Percentiles rank a stretch among this genome's conserved stretches.
Conservation (phyloP, 2,888 invertebrate genomes). For the Quadroppia sp. region DNA sequence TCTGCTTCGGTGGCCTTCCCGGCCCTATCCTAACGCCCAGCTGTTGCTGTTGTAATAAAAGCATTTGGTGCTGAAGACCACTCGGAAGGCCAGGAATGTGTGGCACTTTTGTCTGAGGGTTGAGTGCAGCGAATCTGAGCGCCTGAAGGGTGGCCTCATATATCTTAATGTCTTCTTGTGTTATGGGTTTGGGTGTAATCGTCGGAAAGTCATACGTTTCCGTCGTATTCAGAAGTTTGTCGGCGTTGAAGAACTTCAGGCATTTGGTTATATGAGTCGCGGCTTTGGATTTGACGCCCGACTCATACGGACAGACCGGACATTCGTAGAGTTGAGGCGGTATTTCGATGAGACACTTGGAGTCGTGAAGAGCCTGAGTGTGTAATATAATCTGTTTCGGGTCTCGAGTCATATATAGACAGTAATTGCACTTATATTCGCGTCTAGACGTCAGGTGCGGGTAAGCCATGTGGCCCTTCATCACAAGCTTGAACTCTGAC, state of each 20-base stretch:
- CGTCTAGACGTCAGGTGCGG: conserved; percentile 70
- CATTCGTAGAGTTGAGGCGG: conserved; percentile 85
- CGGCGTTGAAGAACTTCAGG: conserved; percentile 81
- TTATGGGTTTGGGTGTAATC: conserved; percentile 71
- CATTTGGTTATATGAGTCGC: conserved; percentile 82
- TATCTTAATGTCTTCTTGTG: conserved; percentile 48
- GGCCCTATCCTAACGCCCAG: conserved; percentile 34
- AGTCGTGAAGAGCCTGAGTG: conserved; percentile 83
- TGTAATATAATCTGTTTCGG: conserved; percentile 78
- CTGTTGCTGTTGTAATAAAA: conserved; percentile 43
- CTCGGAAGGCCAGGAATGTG: conserved; percentile 42
- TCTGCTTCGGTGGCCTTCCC: conserved; percentile 37
- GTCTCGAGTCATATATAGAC: conserved; percentile 72
- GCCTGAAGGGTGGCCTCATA: conserved; percentile 55
- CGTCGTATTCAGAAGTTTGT: conserved; percentile 65
- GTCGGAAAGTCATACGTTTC: conserved; percentile 72
- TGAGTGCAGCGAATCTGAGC: conserved; percentile 46
- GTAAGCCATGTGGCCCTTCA: conserved; percentile 82
- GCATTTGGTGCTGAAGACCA: conserved; percentile 45
- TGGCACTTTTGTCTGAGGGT: conserved; percentile 40
- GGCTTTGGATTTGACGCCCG: conserved; percentile 84
- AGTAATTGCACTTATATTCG: conserved; percentile 67
- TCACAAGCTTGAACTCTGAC: conserved; percentile 74
- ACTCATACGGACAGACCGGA: conserved; percentile 88
- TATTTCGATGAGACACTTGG: conserved; percentile 74